A percentile compares a stretch with the other conserved stretches of the same genome.
These are phyloP conservation scores for Melanotaenia trifasciata DNA, from an alignment of 2,797 vertebrate genomes.

Conservation along the genomic window DNA sequence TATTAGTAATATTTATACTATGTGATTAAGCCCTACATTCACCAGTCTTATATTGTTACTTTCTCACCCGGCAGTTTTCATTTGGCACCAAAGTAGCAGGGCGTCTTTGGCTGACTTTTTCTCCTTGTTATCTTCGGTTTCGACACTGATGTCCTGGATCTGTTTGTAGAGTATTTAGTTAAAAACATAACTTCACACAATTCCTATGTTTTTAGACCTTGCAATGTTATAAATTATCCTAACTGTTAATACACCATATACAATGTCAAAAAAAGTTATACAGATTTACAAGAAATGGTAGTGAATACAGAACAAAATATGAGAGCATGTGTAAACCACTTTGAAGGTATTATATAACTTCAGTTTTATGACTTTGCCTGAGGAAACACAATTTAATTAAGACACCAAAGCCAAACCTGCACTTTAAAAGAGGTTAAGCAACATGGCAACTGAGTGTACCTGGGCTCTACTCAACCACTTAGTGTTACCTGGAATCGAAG, in stretches of 20 bases:
- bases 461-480: neutral
- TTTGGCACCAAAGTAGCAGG: conserved; percentile 94
- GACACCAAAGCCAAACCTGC: conserved; percentile 10
- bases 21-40: conserved; percentile 1
- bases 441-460: conserved; percentile 7
- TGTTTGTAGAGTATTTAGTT: conserved; percentile 60
- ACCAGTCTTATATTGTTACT: neutral
- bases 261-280: neutral
- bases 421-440: conserved; percentile 20
- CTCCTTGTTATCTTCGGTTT: conserved; percentile 94
- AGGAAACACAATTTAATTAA: neutral
- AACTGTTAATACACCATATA: neutral
- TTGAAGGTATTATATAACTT: neutral
- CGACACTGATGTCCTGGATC: conserved; percentile 98
- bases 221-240: neutral
- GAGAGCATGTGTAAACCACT: conserved; percentile 8
- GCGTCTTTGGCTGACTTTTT: conserved; percentile 96
- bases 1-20: conserved; percentile 11
- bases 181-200: conserved; percentile 12
- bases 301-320: neutral
- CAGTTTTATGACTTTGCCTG: neutral
- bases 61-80: conserved; percentile 94
- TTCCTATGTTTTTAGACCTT: neutral
- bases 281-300: neutral
- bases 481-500: conserved; percentile 91